phyloP scores from a whole-genome alignment of 2,113 vertebrate species.

The Thamnaconus septentrionalis region DNA sequence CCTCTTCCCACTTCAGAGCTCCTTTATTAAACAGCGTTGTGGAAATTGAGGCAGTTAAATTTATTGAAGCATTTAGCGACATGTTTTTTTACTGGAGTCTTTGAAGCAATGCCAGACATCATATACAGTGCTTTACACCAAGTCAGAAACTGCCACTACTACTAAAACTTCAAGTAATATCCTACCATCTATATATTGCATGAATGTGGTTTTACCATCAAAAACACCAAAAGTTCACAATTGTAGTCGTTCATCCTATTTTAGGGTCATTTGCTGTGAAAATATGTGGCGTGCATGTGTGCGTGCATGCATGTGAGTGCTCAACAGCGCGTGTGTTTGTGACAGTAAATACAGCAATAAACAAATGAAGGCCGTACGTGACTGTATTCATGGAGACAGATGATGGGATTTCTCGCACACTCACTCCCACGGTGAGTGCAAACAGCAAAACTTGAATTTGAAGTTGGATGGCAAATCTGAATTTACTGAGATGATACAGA shows the following conservation, averaged over 20 bases:
- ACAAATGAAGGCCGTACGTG: constrained; percentile 43
- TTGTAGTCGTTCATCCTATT: no score
- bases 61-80: constrained; percentile 12
- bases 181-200: no score
- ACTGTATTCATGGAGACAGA: constrained; percentile 31
- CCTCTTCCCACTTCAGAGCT: constrained; percentile 19
- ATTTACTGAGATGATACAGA: no score
- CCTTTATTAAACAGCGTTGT: constrained; percentile 20
- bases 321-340: constrained; percentile 16
- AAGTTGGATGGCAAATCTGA: no score
- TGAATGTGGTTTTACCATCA: no score
- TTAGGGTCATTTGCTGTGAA: no score
- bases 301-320: constrained; percentile 9
- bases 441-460: no score
- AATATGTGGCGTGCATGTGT: neutral
- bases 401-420: neutral
- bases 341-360: constrained; percentile 22
- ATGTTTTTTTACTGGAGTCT: constrained; percentile 20
- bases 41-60: constrained; percentile 33
- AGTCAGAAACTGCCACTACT: neutral
- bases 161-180: neutral
- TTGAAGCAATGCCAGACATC: constrained; percentile 33
- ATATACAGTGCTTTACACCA: constrained; percentile 5
- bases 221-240: no score
- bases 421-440: neutral